Base-by-base conservation (phyloP, 2,113 vertebrate genomes). In the Fukomys damarensis region DNA sequence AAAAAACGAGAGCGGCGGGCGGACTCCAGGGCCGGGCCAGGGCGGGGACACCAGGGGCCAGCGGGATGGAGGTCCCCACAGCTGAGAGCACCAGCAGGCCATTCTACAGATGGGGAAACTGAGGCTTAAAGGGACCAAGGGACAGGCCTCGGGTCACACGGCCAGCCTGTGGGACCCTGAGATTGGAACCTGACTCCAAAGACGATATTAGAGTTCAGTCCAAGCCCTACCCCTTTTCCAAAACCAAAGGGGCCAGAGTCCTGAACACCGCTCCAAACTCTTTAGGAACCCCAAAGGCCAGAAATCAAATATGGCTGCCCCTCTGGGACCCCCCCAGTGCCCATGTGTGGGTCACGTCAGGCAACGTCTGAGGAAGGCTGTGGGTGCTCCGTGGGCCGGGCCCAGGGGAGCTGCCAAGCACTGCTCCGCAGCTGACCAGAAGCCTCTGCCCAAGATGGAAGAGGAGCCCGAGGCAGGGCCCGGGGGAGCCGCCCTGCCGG, bases 361-460 rank as follows among this genome's bases (percentile, higher is more conserved):
- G 46, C 61, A 5, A 28, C 1, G 4, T 35, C 6, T 3, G 14
- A 77, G 66, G 86, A 74, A 86, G 86, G 66, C 35, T 59, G 13
- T 11, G 10, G 91, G 68, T 58, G 83, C 83, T 32, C 12, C 0
- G 20, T 19, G 46, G 49, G 72, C 70, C 52, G 35, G 80, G 32
- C 80, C 77, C 63, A 49, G 20, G 38, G 58, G 58, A 84, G 46
- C 56, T 68, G 81, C 87, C 52, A 92, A 59, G 86, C 9, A 0
- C 28, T 16, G 52, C 59, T 76, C 80, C 12, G 80, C 74, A 0
- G 0, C 32, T 85, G 96, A 91, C 93, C 96, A 92, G 91, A 92
- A 97, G 92, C 85, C 94, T 87, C 76, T 90, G 76, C 83, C 87
- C 43, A 0, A 9, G 92, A 77, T 49, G 7, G 38, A 56, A 76